These are phyloP conservation scores for Halcyon leucocephala DNA, from an alignment of 2,797 vertebrate genomes.

Conservation along the genomic window DNA sequence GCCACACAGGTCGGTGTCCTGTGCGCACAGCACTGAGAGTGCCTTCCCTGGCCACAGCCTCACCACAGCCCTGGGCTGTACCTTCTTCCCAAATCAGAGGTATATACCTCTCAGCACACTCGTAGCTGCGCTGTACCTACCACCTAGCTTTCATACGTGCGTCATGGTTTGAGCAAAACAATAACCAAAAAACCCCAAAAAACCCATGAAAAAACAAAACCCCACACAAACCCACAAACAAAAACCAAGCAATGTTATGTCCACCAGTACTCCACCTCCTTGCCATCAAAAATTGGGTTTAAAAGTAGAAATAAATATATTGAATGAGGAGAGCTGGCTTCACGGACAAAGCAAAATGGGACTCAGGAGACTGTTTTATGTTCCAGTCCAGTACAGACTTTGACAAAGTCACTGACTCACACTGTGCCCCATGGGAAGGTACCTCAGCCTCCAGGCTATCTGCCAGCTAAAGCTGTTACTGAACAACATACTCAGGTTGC, in stretches of 20 bases:
- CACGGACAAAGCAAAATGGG: fast-evolving
- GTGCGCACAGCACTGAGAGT: not conserved
- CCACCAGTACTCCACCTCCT: not conserved
- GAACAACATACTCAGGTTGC: not conserved
- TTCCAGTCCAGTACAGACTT: not conserved
- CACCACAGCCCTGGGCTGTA: too few species aligned
- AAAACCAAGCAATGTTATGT: not conserved
- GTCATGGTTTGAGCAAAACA: fast-evolving
- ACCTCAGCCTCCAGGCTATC: not conserved
- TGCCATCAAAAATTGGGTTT: not conserved
- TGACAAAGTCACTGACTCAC: not conserved
- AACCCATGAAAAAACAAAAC: too few species aligned
- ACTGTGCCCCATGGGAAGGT: not conserved
- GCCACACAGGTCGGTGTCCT: fast-evolving
- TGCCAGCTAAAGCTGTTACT: not conserved
- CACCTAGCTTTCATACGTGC: fast-evolving
- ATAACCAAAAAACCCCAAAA: too few species aligned
- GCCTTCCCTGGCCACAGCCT: not conserved
- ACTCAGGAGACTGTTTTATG: not conserved
- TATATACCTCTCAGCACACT: not conserved
- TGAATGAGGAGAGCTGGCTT: not conserved
- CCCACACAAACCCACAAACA: too few species aligned
- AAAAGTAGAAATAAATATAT: not conserved
- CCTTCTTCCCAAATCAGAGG: not conserved
- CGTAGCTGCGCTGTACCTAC: not conserved